Evolutionary conservation across 2,888 invertebrate genomes (phyloP), one percentile per base, ranked within the genome.

Genomic region (Nasonia oneida): DNA sequence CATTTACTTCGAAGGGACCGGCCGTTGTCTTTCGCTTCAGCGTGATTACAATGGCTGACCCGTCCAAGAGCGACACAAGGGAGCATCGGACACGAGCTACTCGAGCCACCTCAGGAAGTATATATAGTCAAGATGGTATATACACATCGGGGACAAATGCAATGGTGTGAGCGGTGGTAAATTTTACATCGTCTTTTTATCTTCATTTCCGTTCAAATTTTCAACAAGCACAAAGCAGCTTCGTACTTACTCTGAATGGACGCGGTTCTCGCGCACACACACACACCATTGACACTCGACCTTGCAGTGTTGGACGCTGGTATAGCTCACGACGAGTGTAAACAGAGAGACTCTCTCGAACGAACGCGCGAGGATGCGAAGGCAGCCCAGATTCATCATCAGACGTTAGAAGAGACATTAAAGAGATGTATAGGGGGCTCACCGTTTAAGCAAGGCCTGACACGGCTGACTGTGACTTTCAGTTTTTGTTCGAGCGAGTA

Each of bases 401-500:
- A 39, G 37, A 39, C 14, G 18, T 71, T 71, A 81, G 82, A 86
- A 86, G 84, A 83, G 86, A 80, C 78, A 47, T 89, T 75, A 74
- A 81, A 39, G 53, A 18, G 53, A 53, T 53, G 76, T 78, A 64
- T 14, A 37, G 87, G 89, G 4, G 37, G 90, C 92, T 93, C 92
- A 93, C 93, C 93, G 90, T 93, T 50, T 89, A 91, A 90, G 79
- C 89, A 90, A 89, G 91, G 90, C 91, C 91, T 89, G 89, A 84
- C 67, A 86, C 88, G 90, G 90, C 90, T 90, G 86, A 89, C 29
- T 86, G 70, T 78, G 70, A 79, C 83, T 87, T 87, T 87, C 85
- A 61, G 86, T 89, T 89, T 89, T 89, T 89, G 88, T 88, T 90
- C 90, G 90, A 90, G 89, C 87, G 88, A 87, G 89, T 88, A 88